Conservation (phyloP, 1,140 invertebrate genomes). For the Acromyrmex echinatior region DNA sequence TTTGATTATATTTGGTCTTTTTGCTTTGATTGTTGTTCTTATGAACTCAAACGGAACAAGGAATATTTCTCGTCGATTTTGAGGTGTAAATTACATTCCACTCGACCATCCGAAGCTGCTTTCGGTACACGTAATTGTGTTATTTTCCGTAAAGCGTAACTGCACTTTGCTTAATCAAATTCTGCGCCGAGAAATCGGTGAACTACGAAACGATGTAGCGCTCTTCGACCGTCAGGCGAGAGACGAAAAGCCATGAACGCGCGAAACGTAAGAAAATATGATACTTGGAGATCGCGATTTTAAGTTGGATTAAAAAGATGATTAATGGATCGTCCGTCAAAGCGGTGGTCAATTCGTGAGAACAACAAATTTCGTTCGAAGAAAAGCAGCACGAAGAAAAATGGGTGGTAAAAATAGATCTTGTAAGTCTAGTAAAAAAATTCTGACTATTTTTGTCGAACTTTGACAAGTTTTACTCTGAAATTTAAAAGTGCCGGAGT, state of each 20-base stretch:
- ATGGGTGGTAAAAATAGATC: too few relatives aligned
- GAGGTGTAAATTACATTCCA: constrained; percentile 39
- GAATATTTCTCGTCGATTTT: constrained; percentile 30
- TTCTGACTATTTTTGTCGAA: too few relatives aligned
- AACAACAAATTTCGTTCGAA: constrained; percentile 8
- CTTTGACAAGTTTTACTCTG: too few relatives aligned
- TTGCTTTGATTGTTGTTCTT: not conserved
- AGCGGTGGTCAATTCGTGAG: not conserved
- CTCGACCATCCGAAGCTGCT: not conserved
- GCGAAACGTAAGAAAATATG: not conserved
- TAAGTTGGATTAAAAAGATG: not conserved
- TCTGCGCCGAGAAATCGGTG: constrained; percentile 17
- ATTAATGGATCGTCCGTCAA: not conserved
- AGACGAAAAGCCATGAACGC: not conserved
- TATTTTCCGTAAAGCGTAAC: constrained; percentile 44
- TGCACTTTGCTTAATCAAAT: constrained; percentile 53
- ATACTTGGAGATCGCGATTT: not conserved
- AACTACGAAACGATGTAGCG: not conserved
- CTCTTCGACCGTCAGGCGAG: constrained; percentile 20
- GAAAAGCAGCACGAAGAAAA: not conserved
- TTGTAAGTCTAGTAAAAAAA: too few relatives aligned
- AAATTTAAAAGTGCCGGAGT: too few relatives aligned
- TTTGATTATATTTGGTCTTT: not conserved
- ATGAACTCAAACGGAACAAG: not conserved
- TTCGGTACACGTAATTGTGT: constrained; percentile 38